A percentile compares a stretch with the other conserved stretches of the same genome.
Conservation (phyloP, 2,888 invertebrate genomes). For the Phytoseiulus persimilis region DNA sequence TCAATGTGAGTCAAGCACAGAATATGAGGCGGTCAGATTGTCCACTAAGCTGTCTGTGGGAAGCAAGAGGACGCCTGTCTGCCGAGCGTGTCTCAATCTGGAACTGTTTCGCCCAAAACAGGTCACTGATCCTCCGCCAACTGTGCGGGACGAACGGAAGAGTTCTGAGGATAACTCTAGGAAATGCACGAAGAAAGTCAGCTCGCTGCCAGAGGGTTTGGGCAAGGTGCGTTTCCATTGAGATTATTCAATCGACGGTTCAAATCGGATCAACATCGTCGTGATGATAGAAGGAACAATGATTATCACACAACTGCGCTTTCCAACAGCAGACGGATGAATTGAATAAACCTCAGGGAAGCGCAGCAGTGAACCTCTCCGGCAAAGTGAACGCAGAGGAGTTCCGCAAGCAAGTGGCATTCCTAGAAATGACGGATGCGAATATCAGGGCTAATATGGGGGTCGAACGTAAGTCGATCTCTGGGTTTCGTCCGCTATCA, state of each 20-base stretch:
- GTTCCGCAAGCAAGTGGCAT: slow-evolving; percentile 19
- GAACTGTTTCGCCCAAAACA: background rate
- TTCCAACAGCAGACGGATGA: background rate
- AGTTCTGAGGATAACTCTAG: background rate
- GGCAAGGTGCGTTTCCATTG: background rate
- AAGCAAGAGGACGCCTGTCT: no score
- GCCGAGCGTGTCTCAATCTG: no score
- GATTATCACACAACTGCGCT: no score
- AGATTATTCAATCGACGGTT: no score
- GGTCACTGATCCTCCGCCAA: background rate
- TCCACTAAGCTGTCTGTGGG: no score
- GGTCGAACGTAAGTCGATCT: slow-evolving; percentile 12
- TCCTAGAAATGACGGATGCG: slow-evolving; percentile 11
- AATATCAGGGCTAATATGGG: slow-evolving; percentile 28
- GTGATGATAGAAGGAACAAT: no score
- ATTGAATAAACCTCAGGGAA: background rate
- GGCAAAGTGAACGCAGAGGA: slow-evolving; percentile 9
- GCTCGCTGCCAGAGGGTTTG: background rate
- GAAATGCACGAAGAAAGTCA: background rate
- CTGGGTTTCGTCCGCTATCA: background rate
- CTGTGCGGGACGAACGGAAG: background rate
- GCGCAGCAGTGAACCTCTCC: background rate
- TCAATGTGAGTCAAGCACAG: background rate
- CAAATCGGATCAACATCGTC: no score
- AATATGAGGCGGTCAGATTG: no score